Percentiles rank a stretch among this genome's conserved stretches.
Conservation (phyloP, 2,113 vertebrate genomes). For the Osmerus mordax region DNA sequence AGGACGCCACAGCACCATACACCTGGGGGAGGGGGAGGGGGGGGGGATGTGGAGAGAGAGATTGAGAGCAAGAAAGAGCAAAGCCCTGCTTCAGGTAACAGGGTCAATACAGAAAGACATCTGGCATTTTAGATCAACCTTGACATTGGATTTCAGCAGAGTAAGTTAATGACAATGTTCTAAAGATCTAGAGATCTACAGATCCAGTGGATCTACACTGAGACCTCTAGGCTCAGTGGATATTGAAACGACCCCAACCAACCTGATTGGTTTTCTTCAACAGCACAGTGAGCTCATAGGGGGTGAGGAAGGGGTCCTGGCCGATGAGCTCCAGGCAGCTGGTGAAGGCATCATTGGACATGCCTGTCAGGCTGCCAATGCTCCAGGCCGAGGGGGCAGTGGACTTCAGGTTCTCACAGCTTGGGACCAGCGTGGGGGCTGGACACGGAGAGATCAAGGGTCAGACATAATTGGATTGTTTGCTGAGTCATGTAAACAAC, state of each 20-base stretch:
- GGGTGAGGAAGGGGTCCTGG: conserved; percentile 58
- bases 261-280: conserved; percentile 69
- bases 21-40: conserved; percentile 47
- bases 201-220: too few relatives aligned
- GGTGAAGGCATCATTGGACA: conserved; percentile 65
- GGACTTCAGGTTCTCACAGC: conserved; percentile 66
- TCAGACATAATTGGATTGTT: not conserved
- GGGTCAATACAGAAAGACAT: conserved; percentile 28
- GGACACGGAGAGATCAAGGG: not conserved
- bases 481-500: too few relatives aligned
- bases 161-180: too few relatives aligned
- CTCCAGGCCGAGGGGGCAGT: conserved; percentile 68
- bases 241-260: too few relatives aligned
- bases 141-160: not conserved
- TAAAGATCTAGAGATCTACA: too few relatives aligned
- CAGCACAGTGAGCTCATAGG: conserved; percentile 59
- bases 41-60: not conserved
- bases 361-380: conserved; percentile 61
- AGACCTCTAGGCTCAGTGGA: too few relatives aligned
- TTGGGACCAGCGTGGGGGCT: conserved; percentile 57
- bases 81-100: conserved; percentile 16
- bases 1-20: conserved; percentile 59
- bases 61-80: conserved; percentile 8
- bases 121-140: not conserved
- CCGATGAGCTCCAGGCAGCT: conserved; percentile 77